phyloP scores from a whole-genome alignment of 1,140 invertebrate species.

The Ceratosolen solmsi region DNA sequence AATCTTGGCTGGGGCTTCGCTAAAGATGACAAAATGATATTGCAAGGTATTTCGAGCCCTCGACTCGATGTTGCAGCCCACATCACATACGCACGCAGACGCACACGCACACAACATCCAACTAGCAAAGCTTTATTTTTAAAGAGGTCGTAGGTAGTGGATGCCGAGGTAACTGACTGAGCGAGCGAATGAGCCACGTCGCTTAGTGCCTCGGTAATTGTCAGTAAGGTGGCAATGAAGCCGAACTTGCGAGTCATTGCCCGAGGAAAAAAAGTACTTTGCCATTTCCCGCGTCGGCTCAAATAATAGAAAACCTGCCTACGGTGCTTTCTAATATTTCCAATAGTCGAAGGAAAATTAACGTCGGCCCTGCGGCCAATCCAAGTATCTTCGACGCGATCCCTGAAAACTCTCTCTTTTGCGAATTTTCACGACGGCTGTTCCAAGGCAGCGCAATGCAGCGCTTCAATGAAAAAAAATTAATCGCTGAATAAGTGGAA shows the following conservation, averaged over 20 bases:
- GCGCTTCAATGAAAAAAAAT: neutral
- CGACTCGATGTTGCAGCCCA: too few species aligned
- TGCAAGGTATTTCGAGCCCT: too few species aligned
- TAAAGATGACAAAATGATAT: neutral
- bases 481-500: neutral
- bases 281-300: neutral
- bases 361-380: too few species aligned
- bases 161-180: neutral
- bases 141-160: neutral
- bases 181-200: neutral
- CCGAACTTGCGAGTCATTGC: neutral
- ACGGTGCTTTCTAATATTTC: neutral
- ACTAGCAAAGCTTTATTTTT: neutral
- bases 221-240: neutral
- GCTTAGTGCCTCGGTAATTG: neutral
- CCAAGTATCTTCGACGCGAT: too few species aligned
- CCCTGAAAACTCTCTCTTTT: neutral
- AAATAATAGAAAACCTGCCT: neutral
- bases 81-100: too few species aligned
- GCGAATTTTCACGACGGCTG: neutral
- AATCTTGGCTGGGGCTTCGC: too few species aligned
- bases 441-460: neutral
- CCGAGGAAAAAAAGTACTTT: neutral
- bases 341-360: neutral
- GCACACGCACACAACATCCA: too few species aligned